Conservation (phyloP, 1,140 invertebrate genomes). For the Panagrolaimus sp. region DNA sequence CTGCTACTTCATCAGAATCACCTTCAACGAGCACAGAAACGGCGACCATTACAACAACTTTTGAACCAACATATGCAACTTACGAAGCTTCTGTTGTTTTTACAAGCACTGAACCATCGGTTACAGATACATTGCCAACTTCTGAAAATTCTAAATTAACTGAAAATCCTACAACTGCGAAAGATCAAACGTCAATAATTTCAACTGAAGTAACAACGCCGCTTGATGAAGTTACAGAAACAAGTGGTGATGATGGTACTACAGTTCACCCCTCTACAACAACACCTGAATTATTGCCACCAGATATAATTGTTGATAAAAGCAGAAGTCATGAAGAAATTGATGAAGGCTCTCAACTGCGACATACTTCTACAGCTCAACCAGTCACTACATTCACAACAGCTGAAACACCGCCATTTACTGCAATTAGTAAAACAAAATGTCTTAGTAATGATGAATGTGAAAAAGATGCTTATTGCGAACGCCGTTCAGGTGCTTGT, state of each 20-base stretch:
- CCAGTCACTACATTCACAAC: not conserved
- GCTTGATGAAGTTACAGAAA: too few species aligned
- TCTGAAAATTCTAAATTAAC: not conserved
- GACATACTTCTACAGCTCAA: not conserved
- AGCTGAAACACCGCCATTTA: slow-evolving; percentile 12
- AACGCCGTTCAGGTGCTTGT: slow-evolving; percentile 40
- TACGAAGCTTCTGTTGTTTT: not conserved
- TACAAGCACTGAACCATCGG: not conserved
- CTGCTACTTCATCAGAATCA: not conserved
- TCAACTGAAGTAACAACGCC: too few species aligned
- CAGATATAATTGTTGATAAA: too few species aligned
- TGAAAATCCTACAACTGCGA: not conserved
- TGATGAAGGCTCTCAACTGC: too few species aligned
- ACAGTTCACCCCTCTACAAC: too few species aligned
- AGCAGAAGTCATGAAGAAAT: too few species aligned
- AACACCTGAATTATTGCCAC: too few species aligned
- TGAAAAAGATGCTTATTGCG: slow-evolving; percentile 46
- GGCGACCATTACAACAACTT: too few species aligned
- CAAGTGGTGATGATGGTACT: too few species aligned
- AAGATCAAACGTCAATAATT: not conserved
- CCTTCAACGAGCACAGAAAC: too few species aligned
- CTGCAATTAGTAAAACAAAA: slow-evolving; percentile 10
- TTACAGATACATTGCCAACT: not conserved
- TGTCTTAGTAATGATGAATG: slow-evolving; percentile 47
- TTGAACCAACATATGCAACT: not conserved